phyloP scores from a whole-genome alignment of 1,140 invertebrate genomes.

The Leptinotarsa texana region DNA sequence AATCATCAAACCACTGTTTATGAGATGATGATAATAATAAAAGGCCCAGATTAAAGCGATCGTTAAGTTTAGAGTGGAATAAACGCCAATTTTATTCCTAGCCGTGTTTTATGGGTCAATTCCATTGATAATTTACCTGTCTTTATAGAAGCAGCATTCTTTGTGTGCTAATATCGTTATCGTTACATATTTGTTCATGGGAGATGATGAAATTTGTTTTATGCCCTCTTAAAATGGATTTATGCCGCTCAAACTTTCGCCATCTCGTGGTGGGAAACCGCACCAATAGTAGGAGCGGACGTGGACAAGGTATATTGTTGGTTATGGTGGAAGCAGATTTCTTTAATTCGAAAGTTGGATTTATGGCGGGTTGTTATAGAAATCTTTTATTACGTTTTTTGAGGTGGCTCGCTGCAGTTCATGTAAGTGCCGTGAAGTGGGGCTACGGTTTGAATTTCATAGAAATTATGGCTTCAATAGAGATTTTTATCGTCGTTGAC shows the following conservation, averaged over 20 bases:
- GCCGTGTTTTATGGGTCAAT: conserved; percentile 40
- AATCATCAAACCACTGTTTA: conserved; percentile 50
- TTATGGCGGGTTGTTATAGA: too few species aligned
- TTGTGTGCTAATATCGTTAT: conserved; percentile 33
- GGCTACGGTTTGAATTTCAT: neutral
- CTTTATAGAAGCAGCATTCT: conserved; percentile 33
- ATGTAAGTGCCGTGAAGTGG: neutral
- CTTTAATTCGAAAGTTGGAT: neutral
- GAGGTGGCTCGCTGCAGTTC: neutral
- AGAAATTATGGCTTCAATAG: too few species aligned
- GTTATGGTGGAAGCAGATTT: neutral
- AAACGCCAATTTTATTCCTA: conserved; percentile 53
- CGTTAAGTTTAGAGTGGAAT: conserved; percentile 52
- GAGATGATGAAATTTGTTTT: conserved; percentile 21
- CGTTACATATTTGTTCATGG: neutral
- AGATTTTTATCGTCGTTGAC: too few species aligned
- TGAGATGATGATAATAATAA: conserved; percentile 52
- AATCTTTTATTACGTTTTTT: too few species aligned
- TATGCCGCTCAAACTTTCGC: conserved; percentile 22
- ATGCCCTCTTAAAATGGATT: conserved; percentile 27
- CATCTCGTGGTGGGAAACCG: conserved; percentile 34
- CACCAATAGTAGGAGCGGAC: conserved; percentile 11
- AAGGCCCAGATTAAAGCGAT: conserved; percentile 50
- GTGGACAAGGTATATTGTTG: neutral
- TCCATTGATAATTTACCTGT: conserved; percentile 35